These are phyloP conservation scores for Beaufortia kweichowensis DNA, from an alignment of 2,113 vertebrate species.

Conservation along the genomic window DNA sequence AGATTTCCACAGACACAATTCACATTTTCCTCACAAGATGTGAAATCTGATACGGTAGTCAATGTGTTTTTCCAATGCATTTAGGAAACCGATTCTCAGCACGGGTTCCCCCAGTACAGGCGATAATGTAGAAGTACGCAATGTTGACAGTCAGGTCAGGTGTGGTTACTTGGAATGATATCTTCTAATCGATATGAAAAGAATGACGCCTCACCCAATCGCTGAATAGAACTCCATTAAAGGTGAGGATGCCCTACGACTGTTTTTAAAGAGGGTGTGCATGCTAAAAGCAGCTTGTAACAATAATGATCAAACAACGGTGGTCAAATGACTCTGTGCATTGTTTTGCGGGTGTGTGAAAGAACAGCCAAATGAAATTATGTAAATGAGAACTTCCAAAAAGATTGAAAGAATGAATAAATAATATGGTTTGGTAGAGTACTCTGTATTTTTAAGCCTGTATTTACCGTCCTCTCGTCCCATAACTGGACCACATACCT, in stretches of 20 bases:
- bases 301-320: background rate
- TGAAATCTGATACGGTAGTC: background rate
- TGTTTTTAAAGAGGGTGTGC: conserved; percentile 18
- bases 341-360: conserved; percentile 10
- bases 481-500: background rate
- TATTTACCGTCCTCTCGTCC: background rate
- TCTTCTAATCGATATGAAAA: conserved; percentile 21
- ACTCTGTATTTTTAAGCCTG: background rate
- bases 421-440: no score
- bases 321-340: background rate
- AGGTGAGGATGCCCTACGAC: background rate
- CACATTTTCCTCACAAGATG: no score
- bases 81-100: background rate
- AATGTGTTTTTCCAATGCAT: background rate
- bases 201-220: conserved; percentile 30
- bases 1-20: no score
- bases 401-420: no score
- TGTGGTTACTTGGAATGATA: conserved; percentile 8
- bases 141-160: conserved; percentile 31
- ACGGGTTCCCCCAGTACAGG: background rate
- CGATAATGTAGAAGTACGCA: background rate
- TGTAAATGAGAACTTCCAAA: no score
- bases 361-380: no score
- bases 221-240: background rate
- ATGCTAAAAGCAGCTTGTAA: background rate